Evolutionary conservation across 2,888 invertebrate species (phyloP).

Genomic region (Amblyteles armatorius): DNA sequence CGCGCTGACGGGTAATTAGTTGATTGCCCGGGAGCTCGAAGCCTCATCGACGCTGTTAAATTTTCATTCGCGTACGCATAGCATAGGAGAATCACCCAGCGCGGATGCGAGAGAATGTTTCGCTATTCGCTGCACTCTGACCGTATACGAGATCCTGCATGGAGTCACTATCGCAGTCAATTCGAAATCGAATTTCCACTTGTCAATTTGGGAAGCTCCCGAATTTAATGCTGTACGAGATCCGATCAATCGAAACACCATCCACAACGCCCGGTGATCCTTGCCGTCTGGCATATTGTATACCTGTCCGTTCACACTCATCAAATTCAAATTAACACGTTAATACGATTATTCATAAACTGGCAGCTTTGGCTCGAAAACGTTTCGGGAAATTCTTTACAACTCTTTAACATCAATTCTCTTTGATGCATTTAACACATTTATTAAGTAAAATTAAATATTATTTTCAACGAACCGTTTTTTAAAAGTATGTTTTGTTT

Average conservation of each 20-base stretch:
- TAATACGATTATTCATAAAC: slow-evolving; percentile 40
- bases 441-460: too few relatives aligned
- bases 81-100: not conserved
- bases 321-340: slow-evolving; percentile 34
- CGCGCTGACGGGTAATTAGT: slow-evolving; percentile 46
- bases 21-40: slow-evolving; percentile 25
- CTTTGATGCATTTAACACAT: too few relatives aligned
- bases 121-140: slow-evolving; percentile 11
- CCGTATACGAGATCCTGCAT: slow-evolving; percentile 3
- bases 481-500: not conserved
- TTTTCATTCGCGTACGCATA: not conserved
- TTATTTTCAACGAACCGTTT: not conserved
- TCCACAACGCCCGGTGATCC: not conserved
- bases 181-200: slow-evolving; percentile 52
- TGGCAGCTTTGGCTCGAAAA: slow-evolving; percentile 11
- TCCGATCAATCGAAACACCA: slow-evolving; percentile 26
- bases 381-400: slow-evolving; percentile 3
- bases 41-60: slow-evolving; percentile 22
- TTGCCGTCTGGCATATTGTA: not conserved
- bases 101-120: not conserved
- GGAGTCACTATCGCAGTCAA: slow-evolving; percentile 41
- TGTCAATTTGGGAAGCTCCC: slow-evolving; percentile 55
- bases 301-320: slow-evolving; percentile 34
- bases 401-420: not conserved
- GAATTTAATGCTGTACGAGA: slow-evolving; percentile 54